Conservation (phyloP, 2,888 invertebrate genomes). For the Ectemnius continuus region DNA sequence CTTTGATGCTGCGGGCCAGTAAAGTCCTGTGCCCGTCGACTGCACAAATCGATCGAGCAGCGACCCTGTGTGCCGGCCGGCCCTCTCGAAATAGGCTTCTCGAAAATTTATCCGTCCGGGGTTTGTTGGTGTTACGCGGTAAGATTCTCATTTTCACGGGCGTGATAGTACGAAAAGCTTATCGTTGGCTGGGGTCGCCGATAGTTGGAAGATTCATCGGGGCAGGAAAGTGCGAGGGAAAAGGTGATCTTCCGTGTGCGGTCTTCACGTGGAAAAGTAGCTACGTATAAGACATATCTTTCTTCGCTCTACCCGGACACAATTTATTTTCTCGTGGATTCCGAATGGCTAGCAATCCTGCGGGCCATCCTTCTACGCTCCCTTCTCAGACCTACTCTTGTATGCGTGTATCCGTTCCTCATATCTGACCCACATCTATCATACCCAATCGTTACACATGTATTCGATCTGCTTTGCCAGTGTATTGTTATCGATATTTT, state of each 20-base stretch:
- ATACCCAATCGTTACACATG: too few relatives aligned
- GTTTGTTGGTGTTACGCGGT: constrained; percentile 17
- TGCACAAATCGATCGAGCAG: constrained; percentile 34
- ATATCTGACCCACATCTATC: too few relatives aligned
- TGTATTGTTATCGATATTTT: too few relatives aligned
- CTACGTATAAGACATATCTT: constrained; percentile 9
- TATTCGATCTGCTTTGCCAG: too few relatives aligned
- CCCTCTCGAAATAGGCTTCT: constrained; percentile 37
- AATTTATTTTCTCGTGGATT: constrained; percentile 57
- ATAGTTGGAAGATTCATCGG: constrained; percentile 49
- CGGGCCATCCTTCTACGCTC: constrained; percentile 35
- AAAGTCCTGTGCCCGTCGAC: constrained; percentile 32
- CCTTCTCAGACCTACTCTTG: not conserved
- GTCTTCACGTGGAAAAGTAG: not conserved
- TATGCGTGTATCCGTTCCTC: too few relatives aligned
- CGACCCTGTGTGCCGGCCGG: not conserved
- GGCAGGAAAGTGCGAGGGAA: constrained; percentile 5
- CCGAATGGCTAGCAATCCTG: constrained; percentile 53
- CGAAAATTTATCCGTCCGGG: constrained; percentile 43
- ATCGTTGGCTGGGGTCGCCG: constrained; percentile 32
- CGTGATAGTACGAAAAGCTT: constrained; percentile 35
- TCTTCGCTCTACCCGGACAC: constrained; percentile 22
- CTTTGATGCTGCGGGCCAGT: constrained; percentile 18
- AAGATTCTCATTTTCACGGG: constrained; percentile 43
- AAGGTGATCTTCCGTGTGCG: constrained; percentile 27